Conservation (phyloP, 2,113 vertebrate species). For the Gnathonemus longibarbis region DNA sequence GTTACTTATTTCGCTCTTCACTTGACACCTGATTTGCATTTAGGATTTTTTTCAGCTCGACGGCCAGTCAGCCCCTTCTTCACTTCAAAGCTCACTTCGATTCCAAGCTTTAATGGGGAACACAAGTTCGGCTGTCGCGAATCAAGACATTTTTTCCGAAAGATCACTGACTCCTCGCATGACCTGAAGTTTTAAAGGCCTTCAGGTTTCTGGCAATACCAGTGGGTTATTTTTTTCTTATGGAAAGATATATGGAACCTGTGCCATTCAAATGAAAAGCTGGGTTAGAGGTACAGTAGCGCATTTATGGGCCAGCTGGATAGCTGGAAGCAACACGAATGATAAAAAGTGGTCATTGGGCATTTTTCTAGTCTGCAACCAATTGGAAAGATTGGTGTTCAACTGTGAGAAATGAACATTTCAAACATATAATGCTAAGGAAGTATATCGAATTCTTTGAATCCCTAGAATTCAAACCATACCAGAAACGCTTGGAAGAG, state of each 20-base stretch:
- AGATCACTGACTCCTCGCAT: not conserved
- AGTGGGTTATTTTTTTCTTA: not conserved
- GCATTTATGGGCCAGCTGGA: not conserved
- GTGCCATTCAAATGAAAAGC: conserved; percentile 4
- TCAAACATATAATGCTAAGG: not conserved
- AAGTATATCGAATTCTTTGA: not conserved
- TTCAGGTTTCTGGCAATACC: not conserved
- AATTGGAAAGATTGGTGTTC: not conserved
- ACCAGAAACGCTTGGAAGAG: not conserved
- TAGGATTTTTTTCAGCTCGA: not conserved
- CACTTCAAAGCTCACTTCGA: not conserved
- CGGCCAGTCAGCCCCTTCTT: not conserved
- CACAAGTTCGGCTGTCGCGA: not conserved
- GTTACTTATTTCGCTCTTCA: not conserved
- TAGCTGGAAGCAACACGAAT: conserved; percentile 7
- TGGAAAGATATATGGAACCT: conserved; percentile 17
- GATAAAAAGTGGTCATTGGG: not conserved
- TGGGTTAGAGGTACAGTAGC: conserved; percentile 11
- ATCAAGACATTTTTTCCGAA: conserved; percentile 16
- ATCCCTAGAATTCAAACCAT: not conserved
- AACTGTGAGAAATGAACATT: not conserved
- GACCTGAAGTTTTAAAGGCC: not conserved
- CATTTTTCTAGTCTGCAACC: not conserved
- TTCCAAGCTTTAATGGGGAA: conserved; percentile 13
- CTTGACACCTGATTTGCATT: conserved; percentile 11